Base-by-base conservation (phyloP, 53 echinoderm and acorn worm genomes). In the Astropecten irregularis region DNA sequence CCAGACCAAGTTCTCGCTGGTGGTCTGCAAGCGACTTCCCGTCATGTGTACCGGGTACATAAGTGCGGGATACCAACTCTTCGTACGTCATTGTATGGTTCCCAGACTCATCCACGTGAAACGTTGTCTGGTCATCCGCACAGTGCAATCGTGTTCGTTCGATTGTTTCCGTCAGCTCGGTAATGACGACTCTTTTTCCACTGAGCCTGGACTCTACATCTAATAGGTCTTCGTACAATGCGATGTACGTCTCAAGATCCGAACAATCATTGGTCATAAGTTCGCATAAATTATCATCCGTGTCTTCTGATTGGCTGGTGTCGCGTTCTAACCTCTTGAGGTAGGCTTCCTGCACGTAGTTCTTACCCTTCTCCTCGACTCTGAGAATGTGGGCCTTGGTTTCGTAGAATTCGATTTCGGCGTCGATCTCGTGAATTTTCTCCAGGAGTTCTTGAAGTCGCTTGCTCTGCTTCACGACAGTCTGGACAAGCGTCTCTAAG, bases 341-440 rank as follows among this genome's bases (percentile, higher is more conserved):
- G 56, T 99, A 99, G 5, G 99, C 90, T 6, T 95, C 94, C 64
- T 99, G 99, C 1, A 99, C 94, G 53, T 99, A 99, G 57, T 99
- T 92, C 68, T 93, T 86, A 0, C 99, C 99, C 28, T 93, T 89
- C 48, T 88, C 90, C 23, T 92, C 83, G 39, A 92, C 81, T 33
- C 99, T 63, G 9, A 83, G 71, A 29, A 92, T 49, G 49, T 99
- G 99, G 25, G 95, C 68, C 52, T 88, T 87, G 26, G 99, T 92
- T 73, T 99, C 99, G 50, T 94, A 95, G 52, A 85, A 89, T 39
- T 95, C 88, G 27, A 99, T 99, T 28, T 99, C 94, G 5, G 61
- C 52, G 62, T 99, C 99, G 6, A 94, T 90, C 38, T 90, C 60
- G 23, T 83, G 84, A 35, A 95, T 83, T 14, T 85, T 92, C 47